Evolutionary conservation across 2,797 vertebrate species (phyloP).

Genomic region (Halcyon leucocephala): DNA sequence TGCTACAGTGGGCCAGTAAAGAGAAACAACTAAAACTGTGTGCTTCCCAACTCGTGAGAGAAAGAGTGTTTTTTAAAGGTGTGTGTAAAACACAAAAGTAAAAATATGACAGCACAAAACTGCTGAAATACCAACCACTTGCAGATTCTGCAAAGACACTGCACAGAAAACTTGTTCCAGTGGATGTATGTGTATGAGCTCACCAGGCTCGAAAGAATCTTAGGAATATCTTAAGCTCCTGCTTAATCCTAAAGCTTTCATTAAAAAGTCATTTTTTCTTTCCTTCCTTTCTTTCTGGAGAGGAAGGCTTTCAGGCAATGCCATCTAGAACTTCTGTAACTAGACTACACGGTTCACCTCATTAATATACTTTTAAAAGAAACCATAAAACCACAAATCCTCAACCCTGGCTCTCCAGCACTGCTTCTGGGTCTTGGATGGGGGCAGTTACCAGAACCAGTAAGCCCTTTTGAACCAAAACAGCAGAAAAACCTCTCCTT

Average conservation of each 20-base stretch:
- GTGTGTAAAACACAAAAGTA: neutral
- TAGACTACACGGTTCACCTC: neutral
- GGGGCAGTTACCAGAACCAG: neutral
- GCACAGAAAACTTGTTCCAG: neutral
- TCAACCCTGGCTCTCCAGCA: neutral
- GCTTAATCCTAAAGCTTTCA: slow-evolving; percentile 14
- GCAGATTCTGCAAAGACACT: neutral
- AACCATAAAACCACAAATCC: neutral
- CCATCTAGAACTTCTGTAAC: neutral
- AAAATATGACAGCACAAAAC: neutral
- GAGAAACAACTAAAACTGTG: neutral
- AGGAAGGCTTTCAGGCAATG: neutral
- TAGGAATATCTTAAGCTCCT: neutral
- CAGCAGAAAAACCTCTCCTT: neutral
- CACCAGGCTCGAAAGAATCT: neutral
- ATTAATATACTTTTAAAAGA: neutral
- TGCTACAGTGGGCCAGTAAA: neutral
- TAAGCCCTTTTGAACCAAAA: neutral
- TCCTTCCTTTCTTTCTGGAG: too few relatives aligned
- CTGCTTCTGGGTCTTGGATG: neutral
- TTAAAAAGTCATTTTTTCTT: neutral
- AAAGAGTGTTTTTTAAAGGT: neutral
- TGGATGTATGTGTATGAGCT: neutral
- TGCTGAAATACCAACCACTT: neutral
- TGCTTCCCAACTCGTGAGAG: neutral